Evolutionary conservation across 2,888 invertebrate genomes (phyloP), one percentile per base, ranked within the genome.

Genomic region (Ferdinandea cuprea): DNA sequence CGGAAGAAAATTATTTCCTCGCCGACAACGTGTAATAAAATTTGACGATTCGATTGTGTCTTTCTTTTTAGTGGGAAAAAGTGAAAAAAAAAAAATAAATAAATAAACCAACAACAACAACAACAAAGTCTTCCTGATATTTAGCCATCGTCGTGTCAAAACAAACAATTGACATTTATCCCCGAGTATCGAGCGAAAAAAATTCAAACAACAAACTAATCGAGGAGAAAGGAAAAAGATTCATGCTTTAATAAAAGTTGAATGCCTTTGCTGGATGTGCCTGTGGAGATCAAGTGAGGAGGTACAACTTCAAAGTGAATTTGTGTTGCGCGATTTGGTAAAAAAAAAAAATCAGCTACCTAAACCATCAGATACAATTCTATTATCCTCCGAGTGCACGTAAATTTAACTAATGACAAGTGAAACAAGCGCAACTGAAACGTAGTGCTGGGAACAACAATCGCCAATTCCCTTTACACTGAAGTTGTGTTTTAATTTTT

Each of bases 111-210:
- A n/a, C n/a, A n/a, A n/a, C n/a, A n/a, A n/a, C 58, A 46, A 2
- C 56, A 17, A 56, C 9, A 42, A 46, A n/a, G 44, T 61, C 54
- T 77, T 66, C 71, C 69, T 58, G 48, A 65, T 59, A 58, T 46
- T 56, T 21, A 52, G 15, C 40, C 13, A 21, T 50, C 8, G 42
- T 61, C 35, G 28, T 25, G 28, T 2, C 37, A 35, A 15, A n/a
- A 32, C 19, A 69, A 54, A 74, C 74, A 80, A 71, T 81, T 76
- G 80, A 81, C 80, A 81, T 81, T 76, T 59, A 58, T n/a, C n/a
- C 17, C 32, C 30, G 35, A 8, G 9, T 15, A 48, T 32, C n/a
- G 28, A 54, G 9, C 2, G 3, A 56, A 42, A n/a, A 11, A 66
- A 44, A 44, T 44, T 7, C 35, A 56, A 68, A 54, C 15, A 44